These are phyloP conservation scores for Monopterus albus DNA, from an alignment of 2,113 vertebrate species.

Conservation along the genomic window DNA sequence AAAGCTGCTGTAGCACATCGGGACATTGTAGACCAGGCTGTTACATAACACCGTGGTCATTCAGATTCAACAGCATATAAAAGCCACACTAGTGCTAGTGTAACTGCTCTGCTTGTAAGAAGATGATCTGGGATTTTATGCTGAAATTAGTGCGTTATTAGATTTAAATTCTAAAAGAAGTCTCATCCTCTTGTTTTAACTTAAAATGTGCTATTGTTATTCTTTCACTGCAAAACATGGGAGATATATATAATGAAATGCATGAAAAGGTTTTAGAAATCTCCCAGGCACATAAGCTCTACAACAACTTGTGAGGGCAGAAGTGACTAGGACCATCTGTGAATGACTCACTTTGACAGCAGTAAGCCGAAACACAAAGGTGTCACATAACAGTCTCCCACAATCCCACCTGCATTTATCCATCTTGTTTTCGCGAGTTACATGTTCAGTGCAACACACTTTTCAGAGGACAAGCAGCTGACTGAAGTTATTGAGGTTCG, in stretches of 20 bases:
- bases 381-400: slow-evolving; percentile 14
- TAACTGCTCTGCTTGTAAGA: not conserved
- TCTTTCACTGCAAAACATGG: not conserved
- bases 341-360: slow-evolving; percentile 46
- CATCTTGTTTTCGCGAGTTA: slow-evolving; percentile 9
- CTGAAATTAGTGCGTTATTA: not conserved
- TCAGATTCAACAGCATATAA: slow-evolving; percentile 28
- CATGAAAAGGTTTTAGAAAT: slow-evolving; percentile 15
- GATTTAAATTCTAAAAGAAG: not conserved
- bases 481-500: not conserved
- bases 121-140: not conserved
- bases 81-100: slow-evolving; percentile 6
- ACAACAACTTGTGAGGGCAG: slow-evolving; percentile 21
- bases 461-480: not conserved
- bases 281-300: slow-evolving; percentile 22
- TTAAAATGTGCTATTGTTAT: not conserved
- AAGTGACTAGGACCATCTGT: slow-evolving; percentile 60
- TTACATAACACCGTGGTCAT: slow-evolving; percentile 66
- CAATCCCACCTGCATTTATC: slow-evolving; percentile 7
- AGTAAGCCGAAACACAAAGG: slow-evolving; percentile 19
- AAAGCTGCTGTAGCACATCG: slow-evolving; percentile 59
- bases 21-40: slow-evolving; percentile 31
- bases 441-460: not conserved
- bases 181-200: not conserved
- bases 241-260: slow-evolving; percentile 14